These are phyloP conservation scores for Leptura quadrifasciata DNA, from an alignment of 2,888 invertebrate genomes.

Conservation along the genomic window DNA sequence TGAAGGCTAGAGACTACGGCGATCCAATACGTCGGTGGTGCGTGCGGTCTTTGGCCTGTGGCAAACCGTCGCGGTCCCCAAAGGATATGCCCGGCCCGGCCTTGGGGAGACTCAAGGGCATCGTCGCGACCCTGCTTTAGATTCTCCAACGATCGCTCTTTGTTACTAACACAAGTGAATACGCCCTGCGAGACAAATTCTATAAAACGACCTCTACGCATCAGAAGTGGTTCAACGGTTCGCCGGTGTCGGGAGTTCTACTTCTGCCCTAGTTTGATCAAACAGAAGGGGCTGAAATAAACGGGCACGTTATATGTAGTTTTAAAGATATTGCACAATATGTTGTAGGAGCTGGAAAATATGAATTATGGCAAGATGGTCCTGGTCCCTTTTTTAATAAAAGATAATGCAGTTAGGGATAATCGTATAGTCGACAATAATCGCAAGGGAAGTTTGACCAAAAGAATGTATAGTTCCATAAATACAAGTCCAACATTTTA, in stretches of 20 bases:
- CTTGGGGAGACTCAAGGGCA: constrained; percentile 61
- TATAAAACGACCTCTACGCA: constrained; percentile 19
- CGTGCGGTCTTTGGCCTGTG: constrained; percentile 36
- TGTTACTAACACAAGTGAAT: constrained; percentile 34
- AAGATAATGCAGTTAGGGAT: not conserved
- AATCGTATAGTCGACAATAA: no score
- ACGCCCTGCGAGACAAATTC: constrained; percentile 18
- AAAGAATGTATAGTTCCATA: no score
- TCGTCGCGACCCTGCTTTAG: constrained; percentile 50
- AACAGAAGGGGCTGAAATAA: not conserved
- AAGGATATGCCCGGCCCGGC: constrained; percentile 48
- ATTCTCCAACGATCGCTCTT: constrained; percentile 50
- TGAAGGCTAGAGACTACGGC: constrained; percentile 8
- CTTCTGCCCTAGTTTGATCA: not conserved
- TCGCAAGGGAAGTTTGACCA: no score
- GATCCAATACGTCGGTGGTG: constrained; percentile 13
- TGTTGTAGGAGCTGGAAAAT: not conserved
- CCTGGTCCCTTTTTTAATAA: not conserved
- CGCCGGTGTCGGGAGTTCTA: constrained; percentile 8
- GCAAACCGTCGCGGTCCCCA: constrained; percentile 19
- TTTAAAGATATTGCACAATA: not conserved
- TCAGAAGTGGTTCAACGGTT: constrained; percentile 35
- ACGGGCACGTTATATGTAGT: not conserved
- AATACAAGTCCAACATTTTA: no score
- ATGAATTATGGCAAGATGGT: not conserved